A percentile compares a stretch with the other conserved stretches of the same genome.
phyloP scores from a whole-genome alignment of 2,888 invertebrate species.

The Elysia crispata region DNA sequence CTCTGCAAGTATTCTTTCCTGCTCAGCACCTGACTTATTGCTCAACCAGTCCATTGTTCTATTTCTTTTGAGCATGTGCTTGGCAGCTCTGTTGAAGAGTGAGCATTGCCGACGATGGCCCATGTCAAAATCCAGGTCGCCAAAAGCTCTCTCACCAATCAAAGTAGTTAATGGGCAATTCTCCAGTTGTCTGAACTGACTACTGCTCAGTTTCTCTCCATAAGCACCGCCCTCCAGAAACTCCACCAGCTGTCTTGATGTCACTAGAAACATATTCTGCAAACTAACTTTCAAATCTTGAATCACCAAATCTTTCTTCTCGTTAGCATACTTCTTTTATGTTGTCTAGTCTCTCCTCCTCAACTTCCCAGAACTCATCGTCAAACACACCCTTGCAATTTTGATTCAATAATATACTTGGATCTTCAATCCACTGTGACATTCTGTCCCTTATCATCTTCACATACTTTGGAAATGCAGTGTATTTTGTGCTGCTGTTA shows the following conservation, averaged over 20 bases:
- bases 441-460: constrained; percentile 2
- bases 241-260: not conserved
- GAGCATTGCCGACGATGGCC: not conserved
- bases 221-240: not conserved
- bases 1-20: not conserved
- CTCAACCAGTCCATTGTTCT: not conserved
- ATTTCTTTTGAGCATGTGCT: constrained; percentile 5
- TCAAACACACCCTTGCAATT: constrained; percentile 3
- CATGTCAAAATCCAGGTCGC: constrained; percentile 11
- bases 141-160: constrained; percentile 1
- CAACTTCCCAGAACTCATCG: not conserved
- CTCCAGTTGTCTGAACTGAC: not conserved
- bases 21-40: not conserved
- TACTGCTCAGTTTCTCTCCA: not conserved
- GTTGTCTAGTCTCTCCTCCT: not conserved
- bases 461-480: not conserved
- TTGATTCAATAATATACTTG: not conserved
- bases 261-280: not conserved
- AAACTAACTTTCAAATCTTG: not conserved
- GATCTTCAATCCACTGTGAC: not conserved
- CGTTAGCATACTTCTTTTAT: not conserved
- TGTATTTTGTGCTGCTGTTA: not conserved
- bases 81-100: not conserved
- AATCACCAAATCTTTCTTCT: not conserved
- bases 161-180: not conserved